Conservation (phyloP, 2,797 vertebrate genomes). For the Artibeus jamaicensis region DNA sequence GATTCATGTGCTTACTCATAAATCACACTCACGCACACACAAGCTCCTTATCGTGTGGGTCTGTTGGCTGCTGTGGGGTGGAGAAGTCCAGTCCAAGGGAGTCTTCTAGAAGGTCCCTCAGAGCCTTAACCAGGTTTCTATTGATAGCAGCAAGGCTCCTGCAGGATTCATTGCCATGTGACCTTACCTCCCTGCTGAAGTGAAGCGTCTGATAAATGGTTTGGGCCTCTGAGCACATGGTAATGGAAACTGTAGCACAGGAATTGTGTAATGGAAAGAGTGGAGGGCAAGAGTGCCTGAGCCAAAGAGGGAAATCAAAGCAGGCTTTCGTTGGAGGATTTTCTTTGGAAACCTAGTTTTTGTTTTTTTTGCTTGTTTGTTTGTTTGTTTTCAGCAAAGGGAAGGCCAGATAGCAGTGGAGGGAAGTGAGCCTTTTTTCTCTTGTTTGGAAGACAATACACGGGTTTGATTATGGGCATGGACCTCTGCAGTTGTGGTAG, state of each 20-base stretch:
- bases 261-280: not conserved
- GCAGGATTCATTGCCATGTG: not conserved
- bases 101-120: not conserved
- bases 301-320: not conserved
- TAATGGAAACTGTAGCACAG: not conserved
- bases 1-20: not conserved
- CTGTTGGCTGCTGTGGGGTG: not conserved
- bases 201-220: not conserved
- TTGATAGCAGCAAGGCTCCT: not conserved
- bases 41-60: not conserved
- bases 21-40: not conserved
- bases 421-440: not conserved
- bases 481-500: not conserved
- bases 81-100: not conserved
- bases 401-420: not conserved
- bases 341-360: not conserved
- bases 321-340: constrained; percentile 5
- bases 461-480: not conserved
- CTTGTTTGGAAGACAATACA: not conserved
- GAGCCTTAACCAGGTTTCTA: not conserved
- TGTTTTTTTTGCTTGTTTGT: not conserved
- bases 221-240: not conserved
- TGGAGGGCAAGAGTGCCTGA: not conserved
- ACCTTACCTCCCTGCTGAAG: not conserved
- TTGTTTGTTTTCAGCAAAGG: not conserved